phyloP scores from a whole-genome alignment of 1,140 invertebrate genomes.

The Drosophila kikkawai region DNA sequence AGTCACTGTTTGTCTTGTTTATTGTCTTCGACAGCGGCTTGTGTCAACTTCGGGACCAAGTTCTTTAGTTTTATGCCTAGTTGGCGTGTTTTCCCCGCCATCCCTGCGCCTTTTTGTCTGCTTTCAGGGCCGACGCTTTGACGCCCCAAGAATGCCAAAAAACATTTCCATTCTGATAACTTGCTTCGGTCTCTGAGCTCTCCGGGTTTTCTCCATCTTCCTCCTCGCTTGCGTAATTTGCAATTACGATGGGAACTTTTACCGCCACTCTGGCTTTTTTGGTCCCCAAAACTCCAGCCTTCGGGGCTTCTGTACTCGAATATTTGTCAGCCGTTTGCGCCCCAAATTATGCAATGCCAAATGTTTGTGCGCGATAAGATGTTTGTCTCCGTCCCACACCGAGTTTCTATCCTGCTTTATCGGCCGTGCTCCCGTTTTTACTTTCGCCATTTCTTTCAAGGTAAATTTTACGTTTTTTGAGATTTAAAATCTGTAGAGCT shows the following conservation, averaged over 20 bases:
- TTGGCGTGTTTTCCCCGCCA: conserved; percentile 46
- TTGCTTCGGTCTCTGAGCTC: conserved; percentile 22
- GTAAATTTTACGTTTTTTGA: background rate
- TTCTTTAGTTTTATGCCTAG: conserved; percentile 64
- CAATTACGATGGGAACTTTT: conserved; percentile 65
- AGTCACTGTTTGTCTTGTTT: conserved; percentile 54
- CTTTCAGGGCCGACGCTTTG: conserved; percentile 35
- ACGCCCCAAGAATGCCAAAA: conserved; percentile 33
- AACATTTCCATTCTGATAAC: conserved; percentile 72
- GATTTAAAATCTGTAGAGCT: background rate
- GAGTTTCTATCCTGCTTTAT: background rate
- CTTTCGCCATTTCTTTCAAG: background rate
- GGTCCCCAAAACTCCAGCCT: background rate
- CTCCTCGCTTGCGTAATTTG: conserved; percentile 62
- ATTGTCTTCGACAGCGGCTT: conserved; percentile 47
- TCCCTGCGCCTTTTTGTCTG: background rate
- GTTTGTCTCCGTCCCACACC: background rate
- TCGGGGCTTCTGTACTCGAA: conserved; percentile 17
- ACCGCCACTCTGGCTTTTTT: background rate
- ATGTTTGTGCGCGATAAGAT: conserved; percentile 53
- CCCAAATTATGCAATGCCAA: conserved; percentile 53
- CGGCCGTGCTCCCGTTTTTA: background rate
- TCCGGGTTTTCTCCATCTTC: background rate
- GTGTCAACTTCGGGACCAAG: conserved; percentile 51
- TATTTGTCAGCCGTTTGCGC: conserved; percentile 42